These are phyloP conservation scores for Stichopus chloronotus DNA, from an alignment of 35 echinoderm and acorn worm species.

Conservation along the genomic window DNA sequence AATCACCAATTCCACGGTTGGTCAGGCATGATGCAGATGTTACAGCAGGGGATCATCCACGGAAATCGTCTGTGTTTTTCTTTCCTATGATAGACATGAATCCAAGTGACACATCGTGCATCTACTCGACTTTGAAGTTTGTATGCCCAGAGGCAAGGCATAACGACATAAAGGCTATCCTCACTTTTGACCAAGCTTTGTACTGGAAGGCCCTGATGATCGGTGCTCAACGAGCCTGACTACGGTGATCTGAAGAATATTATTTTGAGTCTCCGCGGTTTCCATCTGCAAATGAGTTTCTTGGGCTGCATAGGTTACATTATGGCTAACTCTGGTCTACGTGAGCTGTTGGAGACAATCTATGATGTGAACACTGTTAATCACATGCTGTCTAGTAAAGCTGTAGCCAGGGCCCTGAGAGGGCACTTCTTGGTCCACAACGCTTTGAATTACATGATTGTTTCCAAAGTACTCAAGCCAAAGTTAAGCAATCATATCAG, in stretches of 20 bases:
- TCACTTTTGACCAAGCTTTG: slow-evolving; percentile 77
- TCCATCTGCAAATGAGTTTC: not conserved
- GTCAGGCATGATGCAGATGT: slow-evolving; percentile 40
- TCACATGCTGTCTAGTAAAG: slow-evolving; percentile 45
- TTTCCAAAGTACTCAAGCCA: slow-evolving; percentile 4
- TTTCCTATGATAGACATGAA: slow-evolving; percentile 70
- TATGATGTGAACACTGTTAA: slow-evolving; percentile 47
- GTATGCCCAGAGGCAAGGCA: slow-evolving; percentile 26
- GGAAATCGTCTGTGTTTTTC: slow-evolving; percentile 61
- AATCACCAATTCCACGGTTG: slow-evolving; percentile 11
- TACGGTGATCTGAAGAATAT: slow-evolving; percentile 36
- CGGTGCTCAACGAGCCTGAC: slow-evolving; percentile 24
- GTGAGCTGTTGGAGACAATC: slow-evolving; percentile 57
- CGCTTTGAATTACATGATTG: slow-evolving; percentile 32
- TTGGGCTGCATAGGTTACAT: slow-evolving; percentile 62
- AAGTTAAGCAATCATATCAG: not conserved
- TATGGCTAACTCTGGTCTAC: slow-evolving; percentile 60
- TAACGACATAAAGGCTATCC: slow-evolving; percentile 15
- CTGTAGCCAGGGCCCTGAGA: not conserved
- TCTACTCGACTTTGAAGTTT: slow-evolving; percentile 51
- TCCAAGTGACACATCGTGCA: slow-evolving; percentile 44
- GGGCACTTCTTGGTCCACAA: slow-evolving; percentile 6
- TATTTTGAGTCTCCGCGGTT: slow-evolving; percentile 24
- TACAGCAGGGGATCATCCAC: slow-evolving; percentile 55
- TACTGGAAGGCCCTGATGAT: slow-evolving; percentile 65